Evolutionary conservation across 2,888 invertebrate genomes (phyloP), one percentile per base, ranked within the genome.

Genomic region (Drosophila anomalata): DNA sequence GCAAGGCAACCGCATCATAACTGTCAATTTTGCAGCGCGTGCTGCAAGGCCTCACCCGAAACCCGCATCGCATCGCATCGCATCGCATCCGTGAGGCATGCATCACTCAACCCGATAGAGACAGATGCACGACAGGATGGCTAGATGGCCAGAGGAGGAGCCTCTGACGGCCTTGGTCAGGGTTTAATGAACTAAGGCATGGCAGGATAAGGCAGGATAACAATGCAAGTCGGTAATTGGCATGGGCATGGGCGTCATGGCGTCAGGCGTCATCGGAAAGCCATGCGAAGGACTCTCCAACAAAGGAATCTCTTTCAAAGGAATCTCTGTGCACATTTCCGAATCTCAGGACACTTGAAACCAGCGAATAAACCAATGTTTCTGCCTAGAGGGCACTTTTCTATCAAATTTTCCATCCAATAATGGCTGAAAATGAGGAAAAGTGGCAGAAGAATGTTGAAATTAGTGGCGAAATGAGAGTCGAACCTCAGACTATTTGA

Each of bases 1-100:
- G 44, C 63, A 36, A 24, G 59, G 52, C 63, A 52, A 52, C 62
- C 63, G 63, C 63, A 61, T 65, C 67, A 67, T 55, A 67, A 67
- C 63, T 63, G 65, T 42, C 65, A 56, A 67, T 56, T 53, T 48
- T 48, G 17, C 36, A 31, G 33, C 42, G 48, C 66, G 65, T 54
- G 62, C 65, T 29, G 44, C 14, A 31, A 56, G 41, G 17, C 17
- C 17, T 17, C 53, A 55, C 11, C 4, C 17, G 36, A 56, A 62
- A 41, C 22, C 17, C 17, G 17, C 17, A 17, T 17, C 17, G 17
- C 17, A 17, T 17, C 17, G 14, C 14, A 17, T 17, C 17, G 17
- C 17, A 17, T 17, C 17, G 17, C 17, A 17, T 17, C 17, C 52
- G 17, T 39, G 36, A 22, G 63, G 29, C 52, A 39, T 46, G 12